These are phyloP conservation scores for Butastur rufipennis DNA, from an alignment of 2,113 vertebrate genomes.

Conservation along the genomic window DNA sequence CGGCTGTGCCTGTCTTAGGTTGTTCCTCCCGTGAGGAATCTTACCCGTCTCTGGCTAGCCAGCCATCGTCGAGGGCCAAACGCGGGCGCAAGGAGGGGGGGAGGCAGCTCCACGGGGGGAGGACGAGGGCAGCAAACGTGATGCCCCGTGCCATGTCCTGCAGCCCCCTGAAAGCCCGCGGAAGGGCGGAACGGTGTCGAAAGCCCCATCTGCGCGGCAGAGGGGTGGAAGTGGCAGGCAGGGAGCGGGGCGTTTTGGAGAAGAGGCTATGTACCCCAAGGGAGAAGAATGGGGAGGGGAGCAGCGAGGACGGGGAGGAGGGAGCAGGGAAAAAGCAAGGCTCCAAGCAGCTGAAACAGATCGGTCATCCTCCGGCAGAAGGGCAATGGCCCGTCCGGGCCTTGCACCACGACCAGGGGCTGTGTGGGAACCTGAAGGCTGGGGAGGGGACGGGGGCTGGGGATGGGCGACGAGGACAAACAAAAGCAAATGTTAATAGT, in stretches of 20 bases:
- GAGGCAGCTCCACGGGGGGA: not conserved
- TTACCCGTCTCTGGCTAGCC: slow-evolving; percentile 94
- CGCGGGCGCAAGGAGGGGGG: not conserved
- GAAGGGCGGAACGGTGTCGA: not conserved
- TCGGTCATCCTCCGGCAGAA: not conserved
- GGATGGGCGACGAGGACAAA: too few species aligned
- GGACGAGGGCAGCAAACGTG: not conserved
- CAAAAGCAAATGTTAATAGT: too few species aligned
- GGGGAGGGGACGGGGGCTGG: not conserved
- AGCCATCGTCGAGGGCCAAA: slow-evolving; percentile 80
- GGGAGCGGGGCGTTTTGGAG: not conserved
- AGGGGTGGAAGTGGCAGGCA: not conserved
- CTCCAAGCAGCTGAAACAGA: not conserved
- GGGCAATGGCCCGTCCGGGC: not conserved
- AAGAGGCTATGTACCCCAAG: not conserved
- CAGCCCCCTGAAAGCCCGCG: not conserved
- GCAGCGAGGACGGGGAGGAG: not conserved
- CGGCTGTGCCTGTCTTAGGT: slow-evolving; percentile 95
- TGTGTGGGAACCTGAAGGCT: not conserved
- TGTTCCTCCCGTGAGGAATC: slow-evolving; percentile 86
- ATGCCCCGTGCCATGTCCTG: not conserved
- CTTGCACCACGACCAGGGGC: not conserved
- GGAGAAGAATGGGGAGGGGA: not conserved
- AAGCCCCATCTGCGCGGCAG: not conserved
- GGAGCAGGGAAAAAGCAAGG: not conserved